These are phyloP conservation scores for Champsocephalus esox DNA, from an alignment of 2,797 vertebrate genomes.

Conservation along the genomic window DNA sequence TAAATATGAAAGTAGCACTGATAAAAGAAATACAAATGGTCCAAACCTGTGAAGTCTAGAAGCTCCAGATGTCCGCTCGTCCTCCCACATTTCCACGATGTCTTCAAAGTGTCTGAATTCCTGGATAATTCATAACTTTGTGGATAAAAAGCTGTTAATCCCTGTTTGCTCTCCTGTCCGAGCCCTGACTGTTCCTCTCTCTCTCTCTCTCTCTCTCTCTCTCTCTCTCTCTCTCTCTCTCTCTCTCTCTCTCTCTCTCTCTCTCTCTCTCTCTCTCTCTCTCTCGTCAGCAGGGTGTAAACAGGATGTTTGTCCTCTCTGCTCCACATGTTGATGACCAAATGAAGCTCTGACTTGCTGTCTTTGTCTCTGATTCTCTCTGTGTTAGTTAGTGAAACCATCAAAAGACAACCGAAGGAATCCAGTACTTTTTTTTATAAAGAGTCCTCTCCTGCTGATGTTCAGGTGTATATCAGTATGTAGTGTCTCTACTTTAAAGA, in stretches of 20 bases:
- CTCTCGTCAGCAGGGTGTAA: slow-evolving; percentile 60
- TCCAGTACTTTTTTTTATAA: too few species aligned
- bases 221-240: background rate
- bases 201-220: background rate
- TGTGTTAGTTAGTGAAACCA: too few species aligned
- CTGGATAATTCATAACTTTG: background rate
- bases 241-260: background rate
- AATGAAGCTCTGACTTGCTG: slow-evolving; percentile 47
- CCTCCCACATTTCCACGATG: slow-evolving; percentile 45
- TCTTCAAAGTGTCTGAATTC: slow-evolving; percentile 10
- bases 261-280: too few species aligned
- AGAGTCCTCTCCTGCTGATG: too few species aligned
- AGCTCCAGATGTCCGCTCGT: slow-evolving; percentile 33
- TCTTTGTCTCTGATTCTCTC: slow-evolving; percentile 2
- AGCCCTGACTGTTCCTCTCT: slow-evolving; percentile 38
- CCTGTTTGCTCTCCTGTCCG: slow-evolving; percentile 26
- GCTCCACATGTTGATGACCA: slow-evolving; percentile 79
- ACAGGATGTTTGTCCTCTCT: slow-evolving; percentile 69
- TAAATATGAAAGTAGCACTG: background rate
- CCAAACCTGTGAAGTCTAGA: slow-evolving; percentile 62
- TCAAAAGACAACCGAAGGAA: background rate
- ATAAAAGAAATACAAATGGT: background rate
- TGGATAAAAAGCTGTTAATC: slow-evolving; percentile 6
- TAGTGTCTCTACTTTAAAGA: too few species aligned
- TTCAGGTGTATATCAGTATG: too few species aligned